These are phyloP conservation scores for Brachionus rotundiformis DNA, from an alignment of 1,140 invertebrate species.

Conservation along the genomic window DNA sequence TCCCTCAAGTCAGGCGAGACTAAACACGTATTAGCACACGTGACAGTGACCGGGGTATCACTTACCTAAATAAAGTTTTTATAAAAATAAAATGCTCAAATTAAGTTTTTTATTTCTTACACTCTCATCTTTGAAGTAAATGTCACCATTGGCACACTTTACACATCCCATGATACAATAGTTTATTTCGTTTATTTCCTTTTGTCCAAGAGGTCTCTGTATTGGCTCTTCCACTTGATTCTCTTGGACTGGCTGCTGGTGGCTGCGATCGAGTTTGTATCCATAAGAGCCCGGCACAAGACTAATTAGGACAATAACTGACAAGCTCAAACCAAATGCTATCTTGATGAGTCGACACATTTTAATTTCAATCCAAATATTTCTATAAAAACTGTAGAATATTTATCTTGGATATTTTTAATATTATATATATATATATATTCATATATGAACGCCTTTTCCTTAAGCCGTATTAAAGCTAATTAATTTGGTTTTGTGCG, in stretches of 20 bases:
- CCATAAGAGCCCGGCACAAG: neutral
- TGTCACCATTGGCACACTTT: conserved; percentile 49
- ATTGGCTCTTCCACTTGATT: neutral
- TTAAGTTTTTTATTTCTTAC: neutral
- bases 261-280: neutral
- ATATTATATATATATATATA: neutral
- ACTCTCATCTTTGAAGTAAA: conserved; percentile 30
- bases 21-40: conserved; percentile 46
- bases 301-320: neutral
- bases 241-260: neutral
- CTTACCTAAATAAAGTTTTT: neutral
- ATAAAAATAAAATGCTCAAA: neutral
- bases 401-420: neutral
- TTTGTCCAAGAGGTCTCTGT: neutral
- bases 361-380: neutral
- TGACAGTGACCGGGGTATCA: conserved; percentile 20
- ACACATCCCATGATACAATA: conserved; percentile 51
- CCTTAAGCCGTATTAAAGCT: conserved; percentile 17
- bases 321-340: neutral
- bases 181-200: conserved; percentile 39
- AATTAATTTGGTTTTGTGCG: neutral
- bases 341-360: neutral
- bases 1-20: conserved; percentile 1
- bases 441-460: neutral
- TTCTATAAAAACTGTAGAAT: neutral